Conservation (phyloP, 2,797 vertebrate genomes). For the Rachycentron canadum region DNA sequence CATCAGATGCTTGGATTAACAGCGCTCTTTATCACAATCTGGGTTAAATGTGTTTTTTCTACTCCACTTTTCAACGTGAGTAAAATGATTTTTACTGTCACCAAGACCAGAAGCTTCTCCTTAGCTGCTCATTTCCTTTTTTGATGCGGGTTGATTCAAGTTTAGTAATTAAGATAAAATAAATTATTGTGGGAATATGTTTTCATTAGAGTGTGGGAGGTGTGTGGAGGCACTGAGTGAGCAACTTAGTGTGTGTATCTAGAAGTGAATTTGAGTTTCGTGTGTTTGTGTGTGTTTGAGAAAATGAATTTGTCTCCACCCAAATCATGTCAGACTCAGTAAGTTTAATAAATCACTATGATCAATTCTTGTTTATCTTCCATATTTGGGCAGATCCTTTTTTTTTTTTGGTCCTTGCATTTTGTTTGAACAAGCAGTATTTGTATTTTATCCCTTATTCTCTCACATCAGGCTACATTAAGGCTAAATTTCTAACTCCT, state of each 20-base stretch:
- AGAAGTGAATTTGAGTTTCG: background rate
- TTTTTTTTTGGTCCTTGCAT: background rate
- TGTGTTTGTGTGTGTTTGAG: background rate
- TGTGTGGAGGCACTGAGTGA: background rate
- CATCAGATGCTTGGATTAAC: background rate
- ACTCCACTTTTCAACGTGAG: background rate
- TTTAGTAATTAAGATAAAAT: conserved; percentile 7
- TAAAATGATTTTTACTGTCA: background rate
- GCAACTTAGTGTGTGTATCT: background rate
- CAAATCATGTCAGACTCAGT: background rate
- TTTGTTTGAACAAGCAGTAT: background rate
- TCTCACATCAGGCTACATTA: background rate
- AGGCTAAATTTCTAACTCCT: too few relatives aligned
- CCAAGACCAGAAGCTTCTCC: background rate
- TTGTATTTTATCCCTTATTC: background rate
- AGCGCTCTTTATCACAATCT: background rate
- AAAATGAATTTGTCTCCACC: background rate
- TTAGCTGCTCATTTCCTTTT: conserved; percentile 5
- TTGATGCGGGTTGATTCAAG: background rate
- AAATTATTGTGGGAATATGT: background rate
- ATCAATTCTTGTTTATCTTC: background rate
- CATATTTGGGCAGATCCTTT: background rate
- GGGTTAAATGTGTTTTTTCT: background rate
- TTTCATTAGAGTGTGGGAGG: background rate
- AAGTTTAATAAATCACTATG: conserved; percentile 17